Evolutionary conservation across 2,888 invertebrate genomes (phyloP), one percentile per base, ranked within the genome.

Genomic region (Phengaris alcon): DNA sequence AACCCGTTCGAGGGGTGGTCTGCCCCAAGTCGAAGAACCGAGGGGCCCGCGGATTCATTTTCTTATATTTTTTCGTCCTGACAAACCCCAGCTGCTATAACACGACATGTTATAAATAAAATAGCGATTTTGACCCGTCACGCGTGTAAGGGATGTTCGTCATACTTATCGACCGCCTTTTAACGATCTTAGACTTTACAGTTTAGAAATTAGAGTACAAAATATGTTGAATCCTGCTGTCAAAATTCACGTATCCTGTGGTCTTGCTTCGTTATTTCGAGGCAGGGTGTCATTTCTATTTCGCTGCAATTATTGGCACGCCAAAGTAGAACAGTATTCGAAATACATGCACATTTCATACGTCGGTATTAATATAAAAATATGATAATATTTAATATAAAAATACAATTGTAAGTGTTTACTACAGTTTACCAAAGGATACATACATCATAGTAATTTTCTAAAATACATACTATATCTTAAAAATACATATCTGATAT

Each of bases 81-180:
- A 90, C 91, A 90, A 88, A 86, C 92, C 91, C 93, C 93, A 93
- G 92, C 91, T 93, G 93, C 86, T 88, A 85, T 88, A 88, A 86
- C 87, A 88, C 86, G 86, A 88, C 87, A 90, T 89, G 92, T 91
- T 91, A 91, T 92, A 92, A 93, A 93, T 93, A 93, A 92, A 91
- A 91, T 93, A 87, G 92, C 91, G 88, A 92, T 91, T 93, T 88
- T 91, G 92, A 92, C 91, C 92, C 90, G 91, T 91, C 91, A 90
- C 87, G 88, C 87, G 87, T 84, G 85, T 87, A 87, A 90, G 88
- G 90, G 89, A 89, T 88, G 86, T 84, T 85, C 86, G 81, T 80
- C 83, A 86, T 86, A 88, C 88, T 84, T 64, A 54, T 54, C 22
- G 22, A 15, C 3, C 35, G 5, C 3, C 8, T 35, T 13, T 52